Conservation (phyloP, 1,140 invertebrate genomes). For the Zaprionus taronus region DNA sequence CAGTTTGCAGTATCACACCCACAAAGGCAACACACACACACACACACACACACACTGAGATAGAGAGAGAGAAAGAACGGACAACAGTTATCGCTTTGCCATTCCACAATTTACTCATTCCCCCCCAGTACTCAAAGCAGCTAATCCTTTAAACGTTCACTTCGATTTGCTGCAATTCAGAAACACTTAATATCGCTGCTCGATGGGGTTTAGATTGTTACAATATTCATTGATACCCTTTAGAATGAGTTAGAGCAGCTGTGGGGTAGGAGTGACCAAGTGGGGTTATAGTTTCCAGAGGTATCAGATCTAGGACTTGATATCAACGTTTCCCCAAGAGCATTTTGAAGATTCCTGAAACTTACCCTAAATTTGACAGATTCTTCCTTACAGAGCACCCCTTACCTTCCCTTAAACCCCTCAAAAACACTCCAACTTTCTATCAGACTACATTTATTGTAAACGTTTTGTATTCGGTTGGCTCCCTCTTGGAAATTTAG, state of each 20-base stretch:
- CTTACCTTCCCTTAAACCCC: no score
- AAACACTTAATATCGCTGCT: not conserved
- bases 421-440: not conserved
- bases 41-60: not conserved
- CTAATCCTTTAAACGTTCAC: not conserved
- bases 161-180: constrained; percentile 4
- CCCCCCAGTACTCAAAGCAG: not conserved
- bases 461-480: not conserved
- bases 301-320: no score
- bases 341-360: no score
- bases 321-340: no score
- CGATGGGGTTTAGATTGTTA: not conserved
- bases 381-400: no score
- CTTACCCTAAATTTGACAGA: no score
- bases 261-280: no score
- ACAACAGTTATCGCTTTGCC: not conserved
- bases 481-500: constrained; percentile 1
- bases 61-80: not conserved
- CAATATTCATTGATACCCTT: not conserved
- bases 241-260: not conserved
- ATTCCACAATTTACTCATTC: not conserved
- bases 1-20: constrained; percentile 27
- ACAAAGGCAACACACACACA: not conserved
- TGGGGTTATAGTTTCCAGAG: no score
- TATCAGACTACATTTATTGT: not conserved